Evolutionary conservation across 2,888 invertebrate genomes (phyloP).

Genomic region (Dynastes maya): DNA sequence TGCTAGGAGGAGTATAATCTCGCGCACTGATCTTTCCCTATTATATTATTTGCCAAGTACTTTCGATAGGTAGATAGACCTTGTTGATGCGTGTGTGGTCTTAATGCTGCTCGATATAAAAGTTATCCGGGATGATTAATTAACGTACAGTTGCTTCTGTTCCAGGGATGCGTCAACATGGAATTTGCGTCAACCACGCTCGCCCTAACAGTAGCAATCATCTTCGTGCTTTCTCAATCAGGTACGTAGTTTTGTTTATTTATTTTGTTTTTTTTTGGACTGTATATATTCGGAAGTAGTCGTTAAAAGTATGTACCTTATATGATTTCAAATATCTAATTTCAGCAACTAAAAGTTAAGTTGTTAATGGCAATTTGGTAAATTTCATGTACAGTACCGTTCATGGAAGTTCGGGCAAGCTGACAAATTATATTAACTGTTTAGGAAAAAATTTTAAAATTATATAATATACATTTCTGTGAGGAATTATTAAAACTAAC

Average conservation of each 20-base stretch:
- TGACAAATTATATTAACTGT: no score
- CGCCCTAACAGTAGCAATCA: constrained; percentile 29
- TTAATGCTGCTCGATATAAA: constrained; percentile 33
- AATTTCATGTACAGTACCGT: no score
- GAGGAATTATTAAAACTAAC: no score
- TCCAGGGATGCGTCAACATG: constrained; percentile 68
- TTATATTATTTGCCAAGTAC: constrained; percentile 21
- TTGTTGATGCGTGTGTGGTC: constrained; percentile 52
- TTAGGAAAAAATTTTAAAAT: no score
- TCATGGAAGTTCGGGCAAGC: no score
- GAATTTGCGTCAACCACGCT: constrained; percentile 54
- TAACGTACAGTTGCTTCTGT: constrained; percentile 58
- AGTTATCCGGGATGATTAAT: constrained; percentile 3
- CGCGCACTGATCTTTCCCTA: constrained; percentile 28
- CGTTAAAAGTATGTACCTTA: no score
- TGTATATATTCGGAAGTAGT: no score
- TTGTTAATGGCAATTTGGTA: no score
- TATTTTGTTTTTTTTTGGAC: background rate
- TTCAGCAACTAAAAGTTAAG: no score
- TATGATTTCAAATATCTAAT: no score
- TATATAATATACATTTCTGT: no score
- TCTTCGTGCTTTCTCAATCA: constrained; percentile 14
- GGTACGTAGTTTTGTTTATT: constrained; percentile 26
- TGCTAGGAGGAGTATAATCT: background rate
- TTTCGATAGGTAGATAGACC: background rate